Conservation (phyloP, 2,113 vertebrate genomes). For the Polypterus senegalus region DNA sequence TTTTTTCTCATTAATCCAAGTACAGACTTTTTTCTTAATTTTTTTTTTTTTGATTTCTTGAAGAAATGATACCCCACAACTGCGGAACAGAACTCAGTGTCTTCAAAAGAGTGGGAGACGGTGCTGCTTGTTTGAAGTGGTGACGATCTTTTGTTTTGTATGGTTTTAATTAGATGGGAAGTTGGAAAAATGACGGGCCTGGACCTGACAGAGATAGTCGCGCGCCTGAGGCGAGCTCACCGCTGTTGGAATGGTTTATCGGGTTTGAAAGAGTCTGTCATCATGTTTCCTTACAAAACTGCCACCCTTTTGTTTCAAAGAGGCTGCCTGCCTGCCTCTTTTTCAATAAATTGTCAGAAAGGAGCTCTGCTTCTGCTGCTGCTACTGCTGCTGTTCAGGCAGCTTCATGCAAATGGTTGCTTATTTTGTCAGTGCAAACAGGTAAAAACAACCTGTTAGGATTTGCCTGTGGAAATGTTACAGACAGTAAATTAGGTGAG, state of each 20-base stretch:
- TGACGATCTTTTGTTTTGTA: conserved; percentile 2
- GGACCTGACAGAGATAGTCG: conserved; percentile 10
- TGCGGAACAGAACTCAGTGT: background rate
- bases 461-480: no score
- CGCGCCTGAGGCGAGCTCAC: conserved; percentile 11
- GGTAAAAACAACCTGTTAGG: no score
- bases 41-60: conserved; percentile 8
- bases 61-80: conserved; percentile 11
- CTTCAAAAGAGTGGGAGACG: no score
- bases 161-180: conserved; percentile 11
- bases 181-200: conserved; percentile 6
- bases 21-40: background rate
- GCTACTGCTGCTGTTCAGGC: no score
- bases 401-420: no score
- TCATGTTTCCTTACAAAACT: conserved; percentile 6
- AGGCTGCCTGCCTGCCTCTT: no score
- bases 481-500: no score
- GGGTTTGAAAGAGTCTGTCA: conserved; percentile 17
- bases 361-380: no score
- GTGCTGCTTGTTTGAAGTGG: conserved; percentile 11
- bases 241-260: conserved; percentile 15
- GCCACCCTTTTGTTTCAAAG: background rate
- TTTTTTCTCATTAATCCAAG: conserved; percentile 3
- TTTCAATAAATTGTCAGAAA: no score
- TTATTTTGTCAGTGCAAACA: no score